These are phyloP conservation scores for Tetraodon nigroviridis DNA, from an alignment of 2,113 vertebrate genomes.

Conservation along the genomic window DNA sequence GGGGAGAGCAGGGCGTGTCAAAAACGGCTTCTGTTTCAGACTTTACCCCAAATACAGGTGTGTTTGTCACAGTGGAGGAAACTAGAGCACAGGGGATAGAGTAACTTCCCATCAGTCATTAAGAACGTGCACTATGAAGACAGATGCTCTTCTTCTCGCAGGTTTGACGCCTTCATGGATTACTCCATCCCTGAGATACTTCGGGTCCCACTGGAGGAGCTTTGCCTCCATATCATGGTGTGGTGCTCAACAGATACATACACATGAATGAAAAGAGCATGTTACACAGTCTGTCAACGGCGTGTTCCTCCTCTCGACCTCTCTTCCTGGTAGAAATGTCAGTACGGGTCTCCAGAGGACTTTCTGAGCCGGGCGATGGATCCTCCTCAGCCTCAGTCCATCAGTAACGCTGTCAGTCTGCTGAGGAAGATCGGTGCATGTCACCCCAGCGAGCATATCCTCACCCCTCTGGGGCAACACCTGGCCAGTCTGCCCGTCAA, in stretches of 20 bases:
- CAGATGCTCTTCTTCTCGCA: slow-evolving; percentile 37
- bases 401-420: slow-evolving; percentile 89
- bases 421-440: slow-evolving; percentile 92
- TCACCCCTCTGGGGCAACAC: slow-evolving; percentile 93
- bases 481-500: slow-evolving; percentile 92
- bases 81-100: no score
- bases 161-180: slow-evolving; percentile 90
- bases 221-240: slow-evolving; percentile 98
- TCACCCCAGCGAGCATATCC: slow-evolving; percentile 73
- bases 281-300: no score
- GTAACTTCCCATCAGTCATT: no score
- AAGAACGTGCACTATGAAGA: no score
- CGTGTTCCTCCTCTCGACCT: not conserved
- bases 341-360: slow-evolving; percentile 90
- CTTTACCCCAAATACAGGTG: slow-evolving; percentile 81
- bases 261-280: not conserved
- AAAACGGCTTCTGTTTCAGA: slow-evolving; percentile 91
- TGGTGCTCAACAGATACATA: slow-evolving; percentile 13
- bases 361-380: slow-evolving; percentile 89
- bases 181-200: slow-evolving; percentile 96
- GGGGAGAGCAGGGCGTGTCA: slow-evolving; percentile 90
- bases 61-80: not conserved
- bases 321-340: slow-evolving; percentile 84
- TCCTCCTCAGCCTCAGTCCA: slow-evolving; percentile 88
- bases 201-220: slow-evolving; percentile 92